These are phyloP conservation scores for Drosophila kurseongensis DNA, from an alignment of 1,140 invertebrate species.

Conservation along the genomic window DNA sequence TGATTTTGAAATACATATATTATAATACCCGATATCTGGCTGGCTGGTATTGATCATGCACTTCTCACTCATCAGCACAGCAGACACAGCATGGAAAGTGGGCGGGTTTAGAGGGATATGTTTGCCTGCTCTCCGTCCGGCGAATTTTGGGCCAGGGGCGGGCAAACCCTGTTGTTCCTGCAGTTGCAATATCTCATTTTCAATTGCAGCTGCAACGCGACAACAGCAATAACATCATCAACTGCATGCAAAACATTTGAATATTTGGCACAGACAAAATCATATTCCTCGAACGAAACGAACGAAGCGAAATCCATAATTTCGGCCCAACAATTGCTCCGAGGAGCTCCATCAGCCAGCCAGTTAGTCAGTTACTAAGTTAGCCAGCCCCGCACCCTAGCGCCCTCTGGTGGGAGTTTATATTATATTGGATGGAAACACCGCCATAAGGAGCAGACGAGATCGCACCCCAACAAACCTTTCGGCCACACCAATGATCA, in stretches of 20 bases:
- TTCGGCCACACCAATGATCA: slow-evolving; percentile 68
- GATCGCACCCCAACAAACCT: slow-evolving; percentile 62
- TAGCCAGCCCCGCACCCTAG: slow-evolving; percentile 45
- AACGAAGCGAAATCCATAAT: slow-evolving; percentile 42
- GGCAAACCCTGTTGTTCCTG: slow-evolving; percentile 65
- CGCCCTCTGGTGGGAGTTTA: slow-evolving; percentile 54
- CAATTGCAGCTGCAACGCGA: slow-evolving; percentile 18
- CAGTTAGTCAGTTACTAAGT: slow-evolving; percentile 26
- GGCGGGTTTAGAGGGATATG: slow-evolving; percentile 84
- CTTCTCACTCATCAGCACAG: slow-evolving; percentile 60
- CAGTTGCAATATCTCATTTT: slow-evolving; percentile 23
- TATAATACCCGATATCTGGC: slow-evolving; percentile 1
- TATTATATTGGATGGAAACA: slow-evolving; percentile 71
- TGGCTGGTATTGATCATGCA: slow-evolving; percentile 56
- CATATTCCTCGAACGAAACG: slow-evolving; percentile 66
- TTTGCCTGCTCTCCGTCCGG: slow-evolving; percentile 63
- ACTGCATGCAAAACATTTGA: slow-evolving; percentile 41
- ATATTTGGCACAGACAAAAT: slow-evolving; percentile 46
- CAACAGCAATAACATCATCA: slow-evolving; percentile 56
- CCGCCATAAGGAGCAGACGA: slow-evolving; percentile 44
- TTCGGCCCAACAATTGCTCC: slow-evolving; percentile 55
- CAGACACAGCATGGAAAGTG: slow-evolving; percentile 73
- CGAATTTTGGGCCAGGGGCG: slow-evolving; percentile 23
- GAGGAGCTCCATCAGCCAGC: slow-evolving; percentile 43
- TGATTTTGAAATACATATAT: slow-evolving; percentile 26